phyloP scores from a whole-genome alignment of 2,888 invertebrate species.

The Camptogramma bilineatum region DNA sequence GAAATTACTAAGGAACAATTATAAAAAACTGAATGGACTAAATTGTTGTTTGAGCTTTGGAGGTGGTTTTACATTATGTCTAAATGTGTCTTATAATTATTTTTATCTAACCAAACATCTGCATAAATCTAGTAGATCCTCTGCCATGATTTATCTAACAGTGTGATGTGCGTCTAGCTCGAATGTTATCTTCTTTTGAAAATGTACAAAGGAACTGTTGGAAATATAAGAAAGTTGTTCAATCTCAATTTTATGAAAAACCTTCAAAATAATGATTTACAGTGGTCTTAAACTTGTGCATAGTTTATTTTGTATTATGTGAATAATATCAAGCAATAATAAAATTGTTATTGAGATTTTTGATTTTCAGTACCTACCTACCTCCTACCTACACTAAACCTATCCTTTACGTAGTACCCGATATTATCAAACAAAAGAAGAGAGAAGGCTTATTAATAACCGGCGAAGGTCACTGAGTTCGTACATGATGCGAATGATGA shows the following conservation, averaged over 20 bases:
- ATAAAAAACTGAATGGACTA: too few relatives aligned
- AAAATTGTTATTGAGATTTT: conserved; percentile 85
- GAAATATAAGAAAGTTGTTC: conserved; percentile 47
- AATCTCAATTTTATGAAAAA: conserved; percentile 73
- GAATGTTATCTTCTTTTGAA: conserved; percentile 3
- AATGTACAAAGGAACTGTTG: conserved; percentile 41
- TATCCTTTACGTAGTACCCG: too few relatives aligned
- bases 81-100: too few relatives aligned
- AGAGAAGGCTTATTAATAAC: too few relatives aligned
- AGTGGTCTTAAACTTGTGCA: conserved; percentile 86
- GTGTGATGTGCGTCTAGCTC: conserved; percentile 8
- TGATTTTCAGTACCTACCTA: conserved; percentile 47
- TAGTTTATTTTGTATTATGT: conserved; percentile 89
- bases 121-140: too few relatives aligned
- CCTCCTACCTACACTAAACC: not conserved
- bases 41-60: too few relatives aligned
- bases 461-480: too few relatives aligned
- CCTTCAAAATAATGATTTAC: conserved; percentile 56
- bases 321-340: conserved; percentile 88
- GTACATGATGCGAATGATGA: too few relatives aligned
- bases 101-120: too few relatives aligned
- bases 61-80: too few relatives aligned
- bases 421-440: too few relatives aligned
- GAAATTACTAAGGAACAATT: too few relatives aligned
- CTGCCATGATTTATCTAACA: not conserved